Percentiles rank a stretch among this genome's conserved stretches.
Evolutionary conservation across 2,888 invertebrate species (phyloP).

Genomic region (Labia minor): DNA sequence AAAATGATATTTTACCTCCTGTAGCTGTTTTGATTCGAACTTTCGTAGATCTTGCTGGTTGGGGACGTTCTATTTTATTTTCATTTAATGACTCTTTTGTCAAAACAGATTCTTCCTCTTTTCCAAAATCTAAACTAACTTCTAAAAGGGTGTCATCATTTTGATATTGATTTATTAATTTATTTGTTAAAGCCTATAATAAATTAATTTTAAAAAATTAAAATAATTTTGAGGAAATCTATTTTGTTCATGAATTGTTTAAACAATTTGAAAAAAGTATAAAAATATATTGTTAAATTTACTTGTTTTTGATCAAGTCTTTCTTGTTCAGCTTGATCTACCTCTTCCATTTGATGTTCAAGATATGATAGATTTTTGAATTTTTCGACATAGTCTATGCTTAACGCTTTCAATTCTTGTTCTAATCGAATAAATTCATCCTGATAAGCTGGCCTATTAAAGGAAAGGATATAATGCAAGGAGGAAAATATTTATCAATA

Average conservation of each 20-base stretch:
- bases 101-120: background rate
- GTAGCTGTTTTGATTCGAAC: slow-evolving; percentile 25
- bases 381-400: slow-evolving; percentile 77
- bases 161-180: slow-evolving; percentile 45
- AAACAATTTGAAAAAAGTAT: too few relatives aligned
- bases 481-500: background rate
- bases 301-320: slow-evolving; percentile 58
- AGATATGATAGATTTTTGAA: slow-evolving; percentile 81
- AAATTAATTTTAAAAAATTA: slow-evolving; percentile 14
- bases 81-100: background rate
- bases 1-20: slow-evolving; percentile 18
- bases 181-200: slow-evolving; percentile 39
- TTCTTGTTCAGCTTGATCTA: slow-evolving; percentile 67
- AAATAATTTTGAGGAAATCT: background rate
- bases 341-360: slow-evolving; percentile 73
- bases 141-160: slow-evolving; percentile 43
- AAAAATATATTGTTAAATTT: too few relatives aligned
- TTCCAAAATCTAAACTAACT: slow-evolving; percentile 36
- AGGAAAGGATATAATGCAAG: slow-evolving; percentile 21
- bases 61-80: background rate
- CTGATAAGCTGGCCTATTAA: slow-evolving; percentile 78
- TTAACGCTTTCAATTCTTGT: slow-evolving; percentile 67
- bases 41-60: slow-evolving; percentile 19
- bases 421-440: slow-evolving; percentile 89
- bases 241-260: too few relatives aligned